Percentiles rank a stretch among this genome's conserved stretches.
These are phyloP conservation scores for Galerucella pusilla DNA, from an alignment of 2,888 invertebrate species.

Conservation along the genomic window DNA sequence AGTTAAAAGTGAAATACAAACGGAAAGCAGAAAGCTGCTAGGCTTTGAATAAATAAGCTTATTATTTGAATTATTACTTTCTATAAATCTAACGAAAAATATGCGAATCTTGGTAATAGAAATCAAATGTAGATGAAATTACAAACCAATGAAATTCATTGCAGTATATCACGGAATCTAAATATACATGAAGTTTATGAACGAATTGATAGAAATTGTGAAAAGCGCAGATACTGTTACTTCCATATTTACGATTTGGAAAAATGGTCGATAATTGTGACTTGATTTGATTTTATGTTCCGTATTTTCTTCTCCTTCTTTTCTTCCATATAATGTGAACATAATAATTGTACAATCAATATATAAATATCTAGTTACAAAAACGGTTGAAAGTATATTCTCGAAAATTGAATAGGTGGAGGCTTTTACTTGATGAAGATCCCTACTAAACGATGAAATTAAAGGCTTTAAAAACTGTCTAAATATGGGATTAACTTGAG, in stretches of 20 bases:
- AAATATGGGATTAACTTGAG: no score
- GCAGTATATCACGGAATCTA: neutral
- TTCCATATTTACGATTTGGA: neutral
- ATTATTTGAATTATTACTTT: neutral
- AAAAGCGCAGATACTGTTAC: neutral
- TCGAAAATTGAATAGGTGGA: no score
- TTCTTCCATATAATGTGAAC: no score
- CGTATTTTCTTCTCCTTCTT: no score
- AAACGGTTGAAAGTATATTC: no score
- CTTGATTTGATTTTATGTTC: neutral
- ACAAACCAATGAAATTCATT: neutral
- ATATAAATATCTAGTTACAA: no score
- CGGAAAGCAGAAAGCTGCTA: neutral
- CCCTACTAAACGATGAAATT: no score
- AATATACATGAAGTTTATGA: neutral
- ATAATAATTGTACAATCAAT: no score
- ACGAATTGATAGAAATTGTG: neutral
- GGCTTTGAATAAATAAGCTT: neutral
- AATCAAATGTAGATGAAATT: conserved; percentile 1
- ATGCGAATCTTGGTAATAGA: conserved; percentile 1
- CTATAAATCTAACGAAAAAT: neutral
- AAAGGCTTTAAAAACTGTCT: no score
- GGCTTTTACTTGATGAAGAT: no score
- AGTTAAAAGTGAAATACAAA: neutral
- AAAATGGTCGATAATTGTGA: neutral